A percentile compares a stretch with the other conserved stretches of the same genome.
phyloP scores from a whole-genome alignment of 2,113 vertebrate genomes.

The Cnemophilus loriae region DNA sequence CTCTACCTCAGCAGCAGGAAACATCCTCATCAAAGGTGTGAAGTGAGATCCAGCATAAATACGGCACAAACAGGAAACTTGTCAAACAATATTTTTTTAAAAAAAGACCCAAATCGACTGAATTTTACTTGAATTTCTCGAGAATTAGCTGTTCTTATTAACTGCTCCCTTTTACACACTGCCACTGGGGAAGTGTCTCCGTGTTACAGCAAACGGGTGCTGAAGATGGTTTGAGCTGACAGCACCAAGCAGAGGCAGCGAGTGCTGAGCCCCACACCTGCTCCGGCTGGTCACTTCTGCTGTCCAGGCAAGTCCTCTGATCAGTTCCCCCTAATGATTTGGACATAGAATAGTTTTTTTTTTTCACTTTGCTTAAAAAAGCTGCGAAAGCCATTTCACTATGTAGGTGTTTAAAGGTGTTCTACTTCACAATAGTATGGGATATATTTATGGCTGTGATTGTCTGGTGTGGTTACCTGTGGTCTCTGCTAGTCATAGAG shows the following conservation, averaged over 20 bases:
- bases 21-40: fast-evolving
- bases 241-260: not conserved
- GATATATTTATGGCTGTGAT: not conserved
- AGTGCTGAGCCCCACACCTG: not conserved
- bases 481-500: not conserved
- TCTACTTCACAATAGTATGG: not conserved
- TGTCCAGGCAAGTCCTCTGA: not conserved
- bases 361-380: not conserved
- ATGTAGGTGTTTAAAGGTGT: not conserved
- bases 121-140: not conserved
- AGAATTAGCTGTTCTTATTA: not conserved
- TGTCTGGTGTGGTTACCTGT: not conserved
- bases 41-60: not conserved
- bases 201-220: not conserved
- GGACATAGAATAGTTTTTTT: not conserved
- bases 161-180: not conserved
- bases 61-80: not conserved
- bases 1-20: not conserved
- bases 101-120: not conserved
- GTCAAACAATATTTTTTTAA: not conserved
- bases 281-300: not conserved
- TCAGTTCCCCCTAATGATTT: not conserved
- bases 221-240: not conserved
- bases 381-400: not conserved
- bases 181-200: not conserved